Evolutionary conservation across 2,797 vertebrate species (phyloP).

Genomic region (Acomys russatus): DNA sequence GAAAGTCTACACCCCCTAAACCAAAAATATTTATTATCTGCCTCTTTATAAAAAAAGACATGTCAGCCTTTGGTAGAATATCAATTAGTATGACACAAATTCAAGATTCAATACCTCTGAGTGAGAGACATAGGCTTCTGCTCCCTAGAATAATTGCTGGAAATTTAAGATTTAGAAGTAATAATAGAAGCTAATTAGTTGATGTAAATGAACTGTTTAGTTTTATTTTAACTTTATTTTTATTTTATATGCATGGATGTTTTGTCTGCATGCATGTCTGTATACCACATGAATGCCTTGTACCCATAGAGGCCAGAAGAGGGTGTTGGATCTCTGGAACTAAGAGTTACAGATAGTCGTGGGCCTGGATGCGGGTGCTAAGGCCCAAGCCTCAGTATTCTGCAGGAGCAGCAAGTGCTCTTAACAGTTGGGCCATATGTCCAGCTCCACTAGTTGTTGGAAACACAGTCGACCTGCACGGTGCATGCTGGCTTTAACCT

Average conservation of each 20-base stretch:
- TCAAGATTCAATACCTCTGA: conserved; percentile 31
- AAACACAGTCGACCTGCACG: background rate
- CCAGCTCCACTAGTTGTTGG: background rate
- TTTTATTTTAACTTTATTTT: background rate
- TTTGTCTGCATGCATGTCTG: background rate
- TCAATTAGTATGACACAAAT: conserved; percentile 46
- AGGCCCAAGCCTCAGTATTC: background rate
- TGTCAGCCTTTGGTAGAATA: background rate
- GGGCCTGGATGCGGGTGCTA: background rate
- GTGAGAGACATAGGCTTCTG: background rate
- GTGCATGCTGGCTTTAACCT: background rate
- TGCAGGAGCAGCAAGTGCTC: background rate
- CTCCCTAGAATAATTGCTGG: conserved; percentile 36
- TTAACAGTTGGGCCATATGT: background rate
- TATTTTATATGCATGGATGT: background rate
- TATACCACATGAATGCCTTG: background rate
- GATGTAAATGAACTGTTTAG: background rate
- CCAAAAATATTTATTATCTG: conserved; percentile 40
- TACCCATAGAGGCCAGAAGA: background rate
- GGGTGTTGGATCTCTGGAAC: background rate
- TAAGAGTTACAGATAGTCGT: background rate
- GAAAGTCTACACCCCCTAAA: background rate
- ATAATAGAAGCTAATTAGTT: background rate
- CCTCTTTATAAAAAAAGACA: conserved; percentile 24
- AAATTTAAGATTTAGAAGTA: conserved; percentile 6